These are phyloP conservation scores for Sinodicranocentrus sp. DNA, from an alignment of 2,888 invertebrate species.

Conservation along the genomic window DNA sequence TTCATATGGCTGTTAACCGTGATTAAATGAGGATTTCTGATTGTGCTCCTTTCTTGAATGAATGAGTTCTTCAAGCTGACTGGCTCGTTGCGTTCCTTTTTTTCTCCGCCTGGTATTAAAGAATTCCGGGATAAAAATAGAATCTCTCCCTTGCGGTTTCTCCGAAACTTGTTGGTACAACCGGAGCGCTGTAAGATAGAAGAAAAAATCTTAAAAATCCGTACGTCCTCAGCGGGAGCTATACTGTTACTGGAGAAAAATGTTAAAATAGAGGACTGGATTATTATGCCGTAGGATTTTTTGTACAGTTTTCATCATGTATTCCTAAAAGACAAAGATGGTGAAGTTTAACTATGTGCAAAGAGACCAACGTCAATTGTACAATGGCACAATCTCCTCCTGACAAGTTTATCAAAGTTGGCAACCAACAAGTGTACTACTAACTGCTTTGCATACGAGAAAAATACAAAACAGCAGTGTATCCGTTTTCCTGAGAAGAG, in stretches of 20 bases:
- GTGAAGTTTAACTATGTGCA: no score
- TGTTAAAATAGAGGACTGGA: no score
- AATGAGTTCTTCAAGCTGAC: not conserved
- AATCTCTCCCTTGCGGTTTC: conserved; percentile 55
- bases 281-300: no score
- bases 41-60: not conserved
- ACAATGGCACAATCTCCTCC: not conserved
- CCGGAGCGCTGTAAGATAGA: not conserved
- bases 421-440: conserved; percentile 6
- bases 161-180: not conserved
- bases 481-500: no score
- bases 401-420: conserved; percentile 3
- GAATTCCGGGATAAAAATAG: conserved; percentile 55
- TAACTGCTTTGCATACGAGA: not conserved
- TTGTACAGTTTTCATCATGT: no score
- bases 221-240: no score
- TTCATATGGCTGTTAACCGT: conserved; percentile 23
- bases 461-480: no score
- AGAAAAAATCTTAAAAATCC: no score
- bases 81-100: not conserved
- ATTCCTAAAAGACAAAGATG: no score
- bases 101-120: not conserved
- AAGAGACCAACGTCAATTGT: not conserved
- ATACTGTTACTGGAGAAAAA: no score
- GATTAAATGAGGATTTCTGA: conserved; percentile 46